Percentiles rank a stretch among this genome's conserved stretches.
Conservation (phyloP, 2,113 vertebrate species). For the Epinephelus cyanopodus region DNA sequence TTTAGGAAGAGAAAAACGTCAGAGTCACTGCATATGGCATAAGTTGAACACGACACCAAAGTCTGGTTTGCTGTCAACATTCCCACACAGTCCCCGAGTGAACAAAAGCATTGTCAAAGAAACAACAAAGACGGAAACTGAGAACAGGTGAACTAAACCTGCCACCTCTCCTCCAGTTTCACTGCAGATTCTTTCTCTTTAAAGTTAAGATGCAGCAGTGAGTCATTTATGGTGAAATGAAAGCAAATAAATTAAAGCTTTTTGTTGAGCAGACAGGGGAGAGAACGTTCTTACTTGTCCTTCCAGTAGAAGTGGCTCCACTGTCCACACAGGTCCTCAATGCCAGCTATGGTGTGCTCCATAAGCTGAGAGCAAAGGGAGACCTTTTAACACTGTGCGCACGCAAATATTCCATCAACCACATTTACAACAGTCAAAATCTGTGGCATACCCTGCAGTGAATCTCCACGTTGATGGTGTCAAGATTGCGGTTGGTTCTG, state of each 20-base stretch:
- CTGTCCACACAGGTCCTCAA: slow-evolving; percentile 98
- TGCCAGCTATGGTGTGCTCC: slow-evolving; percentile 94
- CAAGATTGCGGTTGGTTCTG: slow-evolving; percentile 91
- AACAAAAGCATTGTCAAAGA: slow-evolving; percentile 46
- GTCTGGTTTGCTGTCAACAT: slow-evolving; percentile 7
- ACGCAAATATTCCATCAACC: neutral
- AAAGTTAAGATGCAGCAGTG: neutral
- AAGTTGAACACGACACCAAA: slow-evolving; percentile 60
- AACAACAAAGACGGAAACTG: slow-evolving; percentile 36
- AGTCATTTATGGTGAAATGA: neutral
- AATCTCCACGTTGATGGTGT: slow-evolving; percentile 93
- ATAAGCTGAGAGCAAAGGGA: slow-evolving; percentile 86
- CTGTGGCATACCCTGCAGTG: slow-evolving; percentile 89
- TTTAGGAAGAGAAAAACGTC: neutral
- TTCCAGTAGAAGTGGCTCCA: slow-evolving; percentile 98
- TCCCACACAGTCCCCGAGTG: slow-evolving; percentile 12
- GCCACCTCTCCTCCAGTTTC: neutral
- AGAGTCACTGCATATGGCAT: neutral
- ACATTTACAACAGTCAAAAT: neutral
- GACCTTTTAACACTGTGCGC: neutral
- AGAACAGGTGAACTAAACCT: slow-evolving; percentile 19
- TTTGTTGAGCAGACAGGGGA: neutral
- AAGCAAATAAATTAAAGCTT: neutral
- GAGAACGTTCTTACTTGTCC: slow-evolving; percentile 90
- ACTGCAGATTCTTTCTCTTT: neutral